Evolutionary conservation across 2,888 invertebrate species (phyloP), one percentile per base, ranked within the genome.

Genomic region (Cremastobaeus sp.): DNA sequence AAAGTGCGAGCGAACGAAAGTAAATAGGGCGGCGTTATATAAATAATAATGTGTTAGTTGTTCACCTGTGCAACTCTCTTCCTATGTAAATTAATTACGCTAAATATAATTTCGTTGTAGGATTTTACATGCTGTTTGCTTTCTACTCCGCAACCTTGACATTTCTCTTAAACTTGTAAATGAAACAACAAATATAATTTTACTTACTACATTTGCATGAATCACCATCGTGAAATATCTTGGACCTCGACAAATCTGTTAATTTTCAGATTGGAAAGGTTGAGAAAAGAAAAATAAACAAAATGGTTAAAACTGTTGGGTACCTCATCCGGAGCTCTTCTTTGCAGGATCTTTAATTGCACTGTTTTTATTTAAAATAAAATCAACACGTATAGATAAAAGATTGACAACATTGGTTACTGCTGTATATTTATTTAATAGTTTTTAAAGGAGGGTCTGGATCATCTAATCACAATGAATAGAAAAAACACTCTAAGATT

Each of bases 301-400:
- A 25, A 25, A 8, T 25, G 25, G 25, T 4, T 25, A 25, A 25
- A 25, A 25, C 25, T 37, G 39, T 37, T 43, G 41, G 28, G 12
- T 73, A 73, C 73, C 68, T 73, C 68, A 62, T 73, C 68, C 68
- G 73, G 73, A 73, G 73, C 73, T 73, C 73, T 73, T 73, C 73
- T n/a, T 32, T 54, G 54, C 72, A 60, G 66, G 72, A 62, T 72
- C 57, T 21, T 59, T 64, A 37, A 59, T 30, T 65, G 9, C 25
- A 17, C 39, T 55, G 55, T 28, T 48, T 68, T 57, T 9, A 18
- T 39, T 54, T 5, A 25, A 57, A 37, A 59, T 18, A 48, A 57
- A 41, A 41, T 25, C 14, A 66, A 57, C 34, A 18, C 28, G 20
- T 14, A 55, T 55, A 17, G 30, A 18, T 30, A 47, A n/a, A n/a